Percentiles rank a stretch among this genome's conserved stretches.
Evolutionary conservation across 2,888 invertebrate species (phyloP).

Genomic region (Corythucha ciliata): DNA sequence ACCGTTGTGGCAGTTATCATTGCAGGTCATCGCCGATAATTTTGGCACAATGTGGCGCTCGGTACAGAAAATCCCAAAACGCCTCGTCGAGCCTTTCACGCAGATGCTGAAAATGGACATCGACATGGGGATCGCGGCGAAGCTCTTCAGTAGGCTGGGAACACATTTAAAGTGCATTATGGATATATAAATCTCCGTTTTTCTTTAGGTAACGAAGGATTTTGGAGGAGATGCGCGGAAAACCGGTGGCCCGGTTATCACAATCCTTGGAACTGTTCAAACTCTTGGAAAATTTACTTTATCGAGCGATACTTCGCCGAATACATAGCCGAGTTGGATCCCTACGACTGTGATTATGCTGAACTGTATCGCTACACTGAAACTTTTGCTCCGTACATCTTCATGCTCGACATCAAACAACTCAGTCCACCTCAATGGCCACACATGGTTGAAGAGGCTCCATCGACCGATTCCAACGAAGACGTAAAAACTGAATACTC

Average conservation of each 20-base stretch:
- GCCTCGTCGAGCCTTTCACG: too few species aligned
- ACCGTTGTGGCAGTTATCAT: too few species aligned
- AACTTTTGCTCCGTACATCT: constrained; percentile 6
- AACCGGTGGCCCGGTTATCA: constrained; percentile 15
- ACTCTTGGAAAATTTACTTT: constrained; percentile 17
- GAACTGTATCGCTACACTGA: background rate
- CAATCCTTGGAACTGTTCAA: constrained; percentile 7
- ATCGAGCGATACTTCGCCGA: constrained; percentile 15
- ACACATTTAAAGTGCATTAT: too few species aligned
- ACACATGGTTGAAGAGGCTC: constrained; percentile 8
- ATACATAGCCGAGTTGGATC: constrained; percentile 6
- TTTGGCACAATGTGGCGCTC: constrained; percentile 4
- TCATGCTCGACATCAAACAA: constrained; percentile 13
- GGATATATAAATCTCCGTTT: too few species aligned
- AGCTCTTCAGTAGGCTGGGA: too few species aligned
- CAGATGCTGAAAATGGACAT: too few species aligned
- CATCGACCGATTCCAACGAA: background rate
- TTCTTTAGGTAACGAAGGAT: constrained; percentile 16
- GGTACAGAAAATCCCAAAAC: too few species aligned
- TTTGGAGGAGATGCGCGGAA: constrained; percentile 21
- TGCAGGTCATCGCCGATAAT: background rate
- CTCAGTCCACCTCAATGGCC: constrained; percentile 19
- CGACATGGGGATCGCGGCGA: too few species aligned
- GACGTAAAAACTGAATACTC: background rate
- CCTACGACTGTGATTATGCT: background rate